Evolutionary conservation across 2,113 vertebrate genomes (phyloP).

Genomic region (Eupsittula cactorum): DNA sequence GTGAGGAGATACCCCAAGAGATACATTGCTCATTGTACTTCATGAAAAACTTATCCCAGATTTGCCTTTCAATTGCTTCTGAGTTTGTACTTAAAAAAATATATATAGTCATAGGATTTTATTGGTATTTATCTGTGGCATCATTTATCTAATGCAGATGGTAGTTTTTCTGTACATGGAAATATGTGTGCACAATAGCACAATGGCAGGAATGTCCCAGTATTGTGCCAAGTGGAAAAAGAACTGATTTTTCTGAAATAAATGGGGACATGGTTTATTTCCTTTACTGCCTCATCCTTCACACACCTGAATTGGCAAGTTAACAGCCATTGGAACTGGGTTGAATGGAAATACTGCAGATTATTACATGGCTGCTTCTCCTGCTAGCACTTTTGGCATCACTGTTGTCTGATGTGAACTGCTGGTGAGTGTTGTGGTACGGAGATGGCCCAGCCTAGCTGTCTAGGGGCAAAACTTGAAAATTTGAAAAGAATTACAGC

Average conservation of each 20-base stretch:
- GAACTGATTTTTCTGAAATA: conserved; percentile 75
- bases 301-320: conserved; percentile 53
- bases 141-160: not conserved
- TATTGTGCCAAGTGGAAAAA: conserved; percentile 77
- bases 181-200: not conserved
- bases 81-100: not conserved
- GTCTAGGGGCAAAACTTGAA: not conserved
- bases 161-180: not conserved
- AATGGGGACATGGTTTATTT: conserved; percentile 76
- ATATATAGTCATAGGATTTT: not conserved
- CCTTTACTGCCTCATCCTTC: conserved; percentile 68
- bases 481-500: not conserved
- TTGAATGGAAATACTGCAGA: conserved; percentile 77
- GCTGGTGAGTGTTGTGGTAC: not conserved
- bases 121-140: not conserved
- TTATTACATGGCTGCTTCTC: conserved; percentile 77
- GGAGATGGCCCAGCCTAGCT: not conserved
- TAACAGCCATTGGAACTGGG: conserved; percentile 60
- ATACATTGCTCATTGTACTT: not conserved
- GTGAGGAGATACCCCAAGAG: not conserved
- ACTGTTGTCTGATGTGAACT: not conserved
- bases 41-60: not conserved
- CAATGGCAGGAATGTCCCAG: not conserved
- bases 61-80: not conserved
- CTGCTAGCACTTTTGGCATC: conserved; percentile 77